These are phyloP conservation scores for Phaonia tiefii DNA, from an alignment of 2,888 invertebrate species.

Conservation along the genomic window DNA sequence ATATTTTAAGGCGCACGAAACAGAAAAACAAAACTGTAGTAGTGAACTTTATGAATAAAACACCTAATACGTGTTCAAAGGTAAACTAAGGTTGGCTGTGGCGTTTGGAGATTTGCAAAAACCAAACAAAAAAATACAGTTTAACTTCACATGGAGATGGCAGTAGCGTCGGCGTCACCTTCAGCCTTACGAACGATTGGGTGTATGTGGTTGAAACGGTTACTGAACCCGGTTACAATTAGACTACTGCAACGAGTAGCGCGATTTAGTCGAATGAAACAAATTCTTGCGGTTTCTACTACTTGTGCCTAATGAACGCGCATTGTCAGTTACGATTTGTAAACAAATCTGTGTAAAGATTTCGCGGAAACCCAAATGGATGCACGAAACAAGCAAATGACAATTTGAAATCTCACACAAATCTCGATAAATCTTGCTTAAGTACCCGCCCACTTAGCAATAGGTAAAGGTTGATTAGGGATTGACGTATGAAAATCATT, in stretches of 20 bases:
- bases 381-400: slow-evolving; percentile 17
- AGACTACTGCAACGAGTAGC: slow-evolving; percentile 42
- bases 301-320: slow-evolving; percentile 20
- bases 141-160: no score
- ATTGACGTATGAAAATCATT: no score
- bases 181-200: neutral
- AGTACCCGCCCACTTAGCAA: slow-evolving; percentile 13
- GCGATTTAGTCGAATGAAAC: neutral
- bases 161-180: neutral
- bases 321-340: slow-evolving; percentile 33
- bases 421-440: slow-evolving; percentile 23
- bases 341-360: slow-evolving; percentile 46
- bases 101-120: neutral
- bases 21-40: neutral
- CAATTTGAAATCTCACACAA: slow-evolving; percentile 11
- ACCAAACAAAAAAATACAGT: no score
- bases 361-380: slow-evolving; percentile 38
- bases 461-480: neutral
- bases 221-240: slow-evolving; percentile 67
- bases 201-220: slow-evolving; percentile 62
- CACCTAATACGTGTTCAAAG: slow-evolving; percentile 63
- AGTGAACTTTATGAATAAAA: slow-evolving; percentile 33
- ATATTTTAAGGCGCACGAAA: slow-evolving; percentile 30
- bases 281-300: slow-evolving; percentile 1
- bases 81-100: slow-evolving; percentile 24